Conservation (phyloP, 2,113 vertebrate genomes). For the Nematolebias whitei region DNA sequence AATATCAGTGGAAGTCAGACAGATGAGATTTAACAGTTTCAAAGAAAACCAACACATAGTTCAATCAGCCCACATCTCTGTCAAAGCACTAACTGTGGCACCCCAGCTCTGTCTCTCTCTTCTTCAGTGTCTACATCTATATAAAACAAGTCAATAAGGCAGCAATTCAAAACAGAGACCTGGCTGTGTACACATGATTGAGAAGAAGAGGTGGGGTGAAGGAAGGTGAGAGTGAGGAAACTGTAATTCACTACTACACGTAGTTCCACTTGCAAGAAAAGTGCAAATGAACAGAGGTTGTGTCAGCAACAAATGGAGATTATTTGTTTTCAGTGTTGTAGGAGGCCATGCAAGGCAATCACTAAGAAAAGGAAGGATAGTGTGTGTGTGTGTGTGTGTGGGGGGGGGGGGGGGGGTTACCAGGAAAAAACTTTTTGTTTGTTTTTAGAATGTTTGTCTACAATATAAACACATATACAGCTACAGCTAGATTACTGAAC, state of each 20-base stretch:
- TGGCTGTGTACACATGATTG: conserved; percentile 44
- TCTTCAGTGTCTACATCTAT: conserved; percentile 28
- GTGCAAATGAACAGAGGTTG: conserved; percentile 36
- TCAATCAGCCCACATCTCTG: conserved; percentile 38
- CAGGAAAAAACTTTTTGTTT: conserved; percentile 1
- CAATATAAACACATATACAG: conserved; percentile 8
- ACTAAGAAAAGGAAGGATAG: conserved; percentile 14
- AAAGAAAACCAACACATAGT: conserved; percentile 28
- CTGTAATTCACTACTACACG: conserved; percentile 32
- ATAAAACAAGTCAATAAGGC: conserved; percentile 48
- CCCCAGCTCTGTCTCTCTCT: conserved; percentile 22
- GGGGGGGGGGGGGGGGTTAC: background rate
- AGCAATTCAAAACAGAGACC: conserved; percentile 51
- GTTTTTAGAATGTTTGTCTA: conserved; percentile 27
- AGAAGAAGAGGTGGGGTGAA: conserved; percentile 33
- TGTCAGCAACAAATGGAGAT: conserved; percentile 44
- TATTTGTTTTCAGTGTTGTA: conserved; percentile 44
- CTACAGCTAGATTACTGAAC: conserved; percentile 14
- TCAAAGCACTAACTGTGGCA: conserved; percentile 33
- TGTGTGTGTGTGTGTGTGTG: too few relatives aligned
- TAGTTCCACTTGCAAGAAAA: conserved; percentile 23
- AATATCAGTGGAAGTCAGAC: conserved; percentile 37
- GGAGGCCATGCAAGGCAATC: conserved; percentile 19
- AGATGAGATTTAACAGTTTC: conserved; percentile 37
- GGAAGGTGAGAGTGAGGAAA: conserved; percentile 42